These are phyloP conservation scores for Anguilla obscura DNA, from an alignment of 2,797 vertebrate genomes.

Conservation along the genomic window DNA sequence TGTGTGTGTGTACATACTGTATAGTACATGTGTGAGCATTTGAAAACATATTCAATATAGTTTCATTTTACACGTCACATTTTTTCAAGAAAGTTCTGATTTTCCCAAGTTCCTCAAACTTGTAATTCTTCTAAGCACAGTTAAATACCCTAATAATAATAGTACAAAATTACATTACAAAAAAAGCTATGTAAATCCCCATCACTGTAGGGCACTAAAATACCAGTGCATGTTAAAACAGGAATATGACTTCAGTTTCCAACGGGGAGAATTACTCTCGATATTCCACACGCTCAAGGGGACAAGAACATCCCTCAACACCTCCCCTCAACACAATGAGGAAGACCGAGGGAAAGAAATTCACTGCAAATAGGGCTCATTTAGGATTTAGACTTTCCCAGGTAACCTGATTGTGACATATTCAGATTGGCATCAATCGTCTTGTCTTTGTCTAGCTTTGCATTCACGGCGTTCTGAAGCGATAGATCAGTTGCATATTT, in stretches of 20 bases:
- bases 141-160: slow-evolving; percentile 18
- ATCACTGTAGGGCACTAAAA: slow-evolving; percentile 29
- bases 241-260: slow-evolving; percentile 31
- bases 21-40: background rate
- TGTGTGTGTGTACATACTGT: background rate
- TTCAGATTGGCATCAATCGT: background rate
- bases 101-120: background rate
- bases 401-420: slow-evolving; percentile 8
- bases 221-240: slow-evolving; percentile 36
- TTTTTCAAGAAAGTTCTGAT: background rate
- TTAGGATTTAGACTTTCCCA: background rate
- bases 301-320: slow-evolving; percentile 12
- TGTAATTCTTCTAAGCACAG: background rate
- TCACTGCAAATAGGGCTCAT: background rate
- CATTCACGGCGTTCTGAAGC: background rate
- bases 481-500: background rate
- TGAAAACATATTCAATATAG: background rate
- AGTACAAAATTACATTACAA: background rate
- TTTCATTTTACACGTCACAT: background rate
- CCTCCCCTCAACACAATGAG: slow-evolving; percentile 25
- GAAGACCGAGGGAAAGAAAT: slow-evolving; percentile 1
- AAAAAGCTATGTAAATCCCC: slow-evolving; percentile 1
- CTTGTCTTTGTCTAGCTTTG: background rate
- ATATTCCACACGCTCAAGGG: slow-evolving; percentile 22
- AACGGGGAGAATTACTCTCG: background rate